Percentiles rank a stretch among this genome's conserved stretches.
phyloP scores from a whole-genome alignment of 2,888 invertebrate species.

The Dasypolia templi region DNA sequence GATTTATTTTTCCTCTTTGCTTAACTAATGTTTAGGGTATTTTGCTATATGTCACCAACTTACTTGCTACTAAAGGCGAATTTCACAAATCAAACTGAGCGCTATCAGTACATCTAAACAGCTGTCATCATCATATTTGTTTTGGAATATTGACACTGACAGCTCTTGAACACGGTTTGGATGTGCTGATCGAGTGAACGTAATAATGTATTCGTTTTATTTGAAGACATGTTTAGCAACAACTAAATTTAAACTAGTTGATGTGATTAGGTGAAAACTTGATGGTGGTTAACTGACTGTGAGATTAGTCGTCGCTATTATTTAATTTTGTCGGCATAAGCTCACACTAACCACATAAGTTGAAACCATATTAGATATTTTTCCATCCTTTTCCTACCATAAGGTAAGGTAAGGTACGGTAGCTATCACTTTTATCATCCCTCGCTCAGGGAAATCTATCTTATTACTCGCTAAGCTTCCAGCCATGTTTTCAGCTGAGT shows the following conservation, averaged over 20 bases:
- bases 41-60: background rate
- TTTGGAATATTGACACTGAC: too few relatives aligned
- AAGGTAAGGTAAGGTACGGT: too few relatives aligned
- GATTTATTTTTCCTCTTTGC: constrained; percentile 1
- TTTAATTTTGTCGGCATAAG: background rate
- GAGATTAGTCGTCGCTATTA: background rate
- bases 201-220: background rate
- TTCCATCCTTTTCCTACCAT: background rate
- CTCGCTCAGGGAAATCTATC: constrained; percentile 2
- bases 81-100: background rate
- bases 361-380: background rate
- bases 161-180: too few relatives aligned
- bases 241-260: background rate
- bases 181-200: background rate
- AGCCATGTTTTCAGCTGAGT: constrained; percentile 30
- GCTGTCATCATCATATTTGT: too few relatives aligned
- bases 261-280: background rate
- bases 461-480: constrained; percentile 37
- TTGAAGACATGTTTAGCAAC: background rate
- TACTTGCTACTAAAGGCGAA: background rate
- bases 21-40: background rate
- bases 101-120: too few relatives aligned
- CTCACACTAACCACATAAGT: background rate
- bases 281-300: background rate
- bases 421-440: constrained; percentile 11